A percentile compares a stretch with the other conserved stretches of the same genome.
These are phyloP conservation scores for Metalampra italica DNA, from an alignment of 2,888 invertebrate genomes.

Conservation along the genomic window DNA sequence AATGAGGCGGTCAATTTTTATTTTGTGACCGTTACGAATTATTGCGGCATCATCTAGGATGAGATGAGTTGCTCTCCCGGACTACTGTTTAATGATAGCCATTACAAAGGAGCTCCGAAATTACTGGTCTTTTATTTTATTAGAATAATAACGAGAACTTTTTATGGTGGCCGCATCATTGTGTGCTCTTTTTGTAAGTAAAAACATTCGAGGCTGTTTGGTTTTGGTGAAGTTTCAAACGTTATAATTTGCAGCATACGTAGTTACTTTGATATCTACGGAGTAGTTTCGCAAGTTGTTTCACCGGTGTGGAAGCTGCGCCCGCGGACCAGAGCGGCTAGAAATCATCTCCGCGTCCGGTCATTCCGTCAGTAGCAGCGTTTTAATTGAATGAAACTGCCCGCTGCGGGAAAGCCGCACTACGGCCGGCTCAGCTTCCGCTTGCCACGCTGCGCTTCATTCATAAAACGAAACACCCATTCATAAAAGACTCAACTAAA, in stretches of 20 bases:
- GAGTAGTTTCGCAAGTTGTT: conserved; percentile 1
- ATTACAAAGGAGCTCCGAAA: conserved; percentile 30
- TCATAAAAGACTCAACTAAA: conserved; percentile 32
- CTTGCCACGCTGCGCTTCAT: conserved; percentile 75
- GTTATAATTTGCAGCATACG: background rate
- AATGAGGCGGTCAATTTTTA: conserved; percentile 67
- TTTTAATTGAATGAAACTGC: conserved; percentile 78
- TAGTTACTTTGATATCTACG: background rate
- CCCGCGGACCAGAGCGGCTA: conserved; percentile 51
- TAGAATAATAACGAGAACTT: conserved; percentile 7
- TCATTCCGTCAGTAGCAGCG: conserved; percentile 67
- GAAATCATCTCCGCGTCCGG: conserved; percentile 76
- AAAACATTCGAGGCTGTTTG: background rate
- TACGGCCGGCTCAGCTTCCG: conserved; percentile 73
- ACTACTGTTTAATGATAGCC: conserved; percentile 61
- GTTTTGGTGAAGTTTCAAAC: background rate
- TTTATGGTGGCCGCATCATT: background rate
- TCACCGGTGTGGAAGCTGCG: conserved; percentile 42
- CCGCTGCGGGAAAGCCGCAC: conserved; percentile 75
- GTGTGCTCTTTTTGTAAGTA: background rate
- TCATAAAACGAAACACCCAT: conserved; percentile 60
- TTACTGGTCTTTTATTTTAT: conserved; percentile 15
- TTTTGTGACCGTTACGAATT: conserved; percentile 64
- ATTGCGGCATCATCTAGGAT: conserved; percentile 53
- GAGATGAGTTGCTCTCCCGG: conserved; percentile 23